Base-by-base conservation (phyloP, 1,140 invertebrate species). In the Goniozus legneri region DNA sequence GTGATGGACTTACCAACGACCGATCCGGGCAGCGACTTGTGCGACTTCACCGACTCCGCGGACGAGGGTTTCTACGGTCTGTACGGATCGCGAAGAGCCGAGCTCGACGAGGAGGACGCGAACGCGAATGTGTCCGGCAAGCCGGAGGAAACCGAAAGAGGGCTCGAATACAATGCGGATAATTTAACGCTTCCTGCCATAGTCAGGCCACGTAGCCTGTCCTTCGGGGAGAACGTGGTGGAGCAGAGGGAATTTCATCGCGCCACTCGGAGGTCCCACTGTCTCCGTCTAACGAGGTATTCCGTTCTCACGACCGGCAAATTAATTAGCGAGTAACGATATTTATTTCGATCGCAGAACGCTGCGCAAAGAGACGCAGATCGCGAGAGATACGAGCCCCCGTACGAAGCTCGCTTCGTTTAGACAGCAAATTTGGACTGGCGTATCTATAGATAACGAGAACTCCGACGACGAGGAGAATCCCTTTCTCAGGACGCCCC, bases 341-440 rank as follows among this genome's bases (percentile, higher is more conserved):
- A 30, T 21, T 27, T 12, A 24, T 35, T 50, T 4, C 13, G 34
- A 22, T 49, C 52, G 0, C 36, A 70, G 70, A 32, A 44, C 54
- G 20, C 37, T 65, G 4, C 58, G 46, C 32, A 60, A 71, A 53
- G 56, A 52, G 19, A 69, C 63, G 3, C 62, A 60, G 1, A 41
- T 56, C 63, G 8, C 56, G 46, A 48, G 79, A 81, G 43, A 65
- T 80, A 44, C 77, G 80, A 57, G 73, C 80, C 65, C 80, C 41
- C 77, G 80, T 57, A 73, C 80, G 24, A 82, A 81, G 65, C 59
- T 82, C 8, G 77, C 73, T 35, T 69, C 78, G 3, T 52, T 82
- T 19, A 77, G 76, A 49, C 78, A 76, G 58, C 80, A 80, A 65
- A 74, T 82, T 46, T 83, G 81, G 81, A 81, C 77, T 2, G 80